A percentile compares a stretch with the other conserved stretches of the same genome.
Conservation (phyloP, 2,113 vertebrate genomes). For the Hylia prasina region DNA sequence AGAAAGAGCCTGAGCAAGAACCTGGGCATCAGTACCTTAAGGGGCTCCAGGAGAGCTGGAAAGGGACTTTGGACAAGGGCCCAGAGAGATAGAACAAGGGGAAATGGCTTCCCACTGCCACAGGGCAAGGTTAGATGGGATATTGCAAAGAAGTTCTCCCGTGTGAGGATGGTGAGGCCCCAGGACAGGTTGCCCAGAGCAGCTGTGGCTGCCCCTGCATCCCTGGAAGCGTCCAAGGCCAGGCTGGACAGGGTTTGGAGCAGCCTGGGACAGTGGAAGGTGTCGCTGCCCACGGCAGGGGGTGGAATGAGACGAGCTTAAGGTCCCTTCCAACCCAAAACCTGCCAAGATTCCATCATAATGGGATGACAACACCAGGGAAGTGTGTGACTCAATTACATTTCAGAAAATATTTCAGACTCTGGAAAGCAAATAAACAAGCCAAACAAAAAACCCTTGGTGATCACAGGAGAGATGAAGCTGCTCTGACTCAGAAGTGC, state of each 20-base stretch:
- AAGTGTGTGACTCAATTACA: not conserved
- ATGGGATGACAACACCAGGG: not conserved
- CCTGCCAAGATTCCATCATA: not conserved
- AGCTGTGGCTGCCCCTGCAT: not conserved
- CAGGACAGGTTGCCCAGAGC: not conserved
- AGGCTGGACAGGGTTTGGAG: not conserved
- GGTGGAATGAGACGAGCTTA: not conserved
- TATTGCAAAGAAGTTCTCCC: not conserved
- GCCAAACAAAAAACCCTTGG: not conserved
- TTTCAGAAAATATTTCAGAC: not conserved
- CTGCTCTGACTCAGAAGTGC: not conserved
- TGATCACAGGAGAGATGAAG: not conserved
- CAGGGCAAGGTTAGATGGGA: not conserved
- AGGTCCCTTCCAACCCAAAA: not conserved
- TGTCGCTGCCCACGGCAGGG: not conserved
- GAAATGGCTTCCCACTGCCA: not conserved
- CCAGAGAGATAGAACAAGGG: not conserved
- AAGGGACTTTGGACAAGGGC: not conserved
- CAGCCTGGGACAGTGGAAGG: fast-evolving
- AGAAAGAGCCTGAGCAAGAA: not conserved
- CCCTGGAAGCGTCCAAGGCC: not conserved
- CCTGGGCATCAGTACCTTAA: not conserved
- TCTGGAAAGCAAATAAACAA: not conserved
- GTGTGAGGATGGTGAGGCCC: not conserved
- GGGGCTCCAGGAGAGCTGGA: not conserved